These are phyloP conservation scores for Wasmannia auropunctata DNA, from an alignment of 1,140 invertebrate genomes.

Conservation along the genomic window DNA sequence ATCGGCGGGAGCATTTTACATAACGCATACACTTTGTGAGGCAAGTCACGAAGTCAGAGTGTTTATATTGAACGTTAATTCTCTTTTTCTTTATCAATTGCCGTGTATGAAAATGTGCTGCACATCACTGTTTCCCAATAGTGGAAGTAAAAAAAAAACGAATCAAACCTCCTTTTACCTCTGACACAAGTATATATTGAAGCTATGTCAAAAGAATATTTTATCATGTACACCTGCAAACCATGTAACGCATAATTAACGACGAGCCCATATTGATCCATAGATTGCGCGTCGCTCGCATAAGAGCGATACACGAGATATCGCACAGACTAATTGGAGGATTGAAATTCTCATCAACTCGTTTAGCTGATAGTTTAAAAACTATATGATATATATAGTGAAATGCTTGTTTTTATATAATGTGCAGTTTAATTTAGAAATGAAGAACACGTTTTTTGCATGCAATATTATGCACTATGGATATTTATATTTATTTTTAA, in stretches of 20 bases:
- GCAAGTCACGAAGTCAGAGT: slow-evolving; percentile 23
- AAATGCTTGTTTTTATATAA: slow-evolving; percentile 62
- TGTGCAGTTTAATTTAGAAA: slow-evolving; percentile 65
- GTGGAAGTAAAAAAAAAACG: slow-evolving; percentile 26
- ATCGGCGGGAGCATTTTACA: slow-evolving; percentile 20
- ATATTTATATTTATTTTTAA: slow-evolving; percentile 71
- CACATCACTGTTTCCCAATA: slow-evolving; percentile 46
- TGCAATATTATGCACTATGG: slow-evolving; percentile 62
- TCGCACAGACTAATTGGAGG: slow-evolving; percentile 44
- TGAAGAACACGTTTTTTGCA: slow-evolving; percentile 58
- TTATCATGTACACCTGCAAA: slow-evolving; percentile 1
- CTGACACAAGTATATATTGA: slow-evolving; percentile 23
- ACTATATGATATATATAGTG: slow-evolving; percentile 55
- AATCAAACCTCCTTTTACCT: slow-evolving; percentile 58
- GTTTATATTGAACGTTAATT: slow-evolving; percentile 34
- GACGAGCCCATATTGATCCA: too few relatives aligned
- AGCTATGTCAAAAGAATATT: slow-evolving; percentile 35
- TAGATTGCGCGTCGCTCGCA: background rate
- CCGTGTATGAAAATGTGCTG: slow-evolving; percentile 55
- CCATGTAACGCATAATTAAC: slow-evolving; percentile 25
- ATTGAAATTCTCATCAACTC: slow-evolving; percentile 47
- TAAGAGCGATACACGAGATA: slow-evolving; percentile 25
- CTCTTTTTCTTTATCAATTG: slow-evolving; percentile 40
- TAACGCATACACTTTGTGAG: slow-evolving; percentile 10
- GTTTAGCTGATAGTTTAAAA: slow-evolving; percentile 43